Conservation (phyloP, 2,888 invertebrate species). For the Andrena flavipes region DNA sequence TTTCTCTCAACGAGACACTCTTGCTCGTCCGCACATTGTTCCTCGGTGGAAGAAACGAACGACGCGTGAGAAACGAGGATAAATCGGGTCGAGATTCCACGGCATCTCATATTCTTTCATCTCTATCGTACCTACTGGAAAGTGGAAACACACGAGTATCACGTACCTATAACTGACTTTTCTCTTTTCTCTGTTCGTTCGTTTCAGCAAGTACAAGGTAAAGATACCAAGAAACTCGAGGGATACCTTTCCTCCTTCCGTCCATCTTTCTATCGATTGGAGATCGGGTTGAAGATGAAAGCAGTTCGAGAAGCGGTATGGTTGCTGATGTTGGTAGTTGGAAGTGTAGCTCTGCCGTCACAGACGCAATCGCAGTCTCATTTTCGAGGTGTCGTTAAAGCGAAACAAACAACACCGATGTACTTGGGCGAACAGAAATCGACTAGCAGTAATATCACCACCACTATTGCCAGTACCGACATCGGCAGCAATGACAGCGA, state of each 20-base stretch:
- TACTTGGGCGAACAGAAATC: constrained; percentile 8
- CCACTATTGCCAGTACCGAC: constrained; percentile 7
- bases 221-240: not conserved
- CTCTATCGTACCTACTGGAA: not conserved
- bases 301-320: constrained; percentile 56
- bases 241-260: not conserved
- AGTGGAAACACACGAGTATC: not conserved
- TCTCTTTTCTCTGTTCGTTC: not conserved
- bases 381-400: constrained; percentile 60
- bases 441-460: constrained; percentile 3
- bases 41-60: constrained; percentile 8
- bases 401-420: constrained; percentile 75
- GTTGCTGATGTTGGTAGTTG: constrained; percentile 67
- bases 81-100: constrained; percentile 1
- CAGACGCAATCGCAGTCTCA: constrained; percentile 68
- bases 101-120: constrained; percentile 25
- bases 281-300: constrained; percentile 65
- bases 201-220: not conserved
- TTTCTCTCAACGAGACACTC: constrained; percentile 20
- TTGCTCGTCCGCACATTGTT: not conserved
- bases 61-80: constrained; percentile 51
- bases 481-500: constrained; percentile 37
- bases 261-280: not conserved
- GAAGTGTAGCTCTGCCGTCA: constrained; percentile 74
- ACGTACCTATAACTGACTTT: not conserved